Conservation (phyloP, 2,113 vertebrate species). For the Prunella fulvescens region DNA sequence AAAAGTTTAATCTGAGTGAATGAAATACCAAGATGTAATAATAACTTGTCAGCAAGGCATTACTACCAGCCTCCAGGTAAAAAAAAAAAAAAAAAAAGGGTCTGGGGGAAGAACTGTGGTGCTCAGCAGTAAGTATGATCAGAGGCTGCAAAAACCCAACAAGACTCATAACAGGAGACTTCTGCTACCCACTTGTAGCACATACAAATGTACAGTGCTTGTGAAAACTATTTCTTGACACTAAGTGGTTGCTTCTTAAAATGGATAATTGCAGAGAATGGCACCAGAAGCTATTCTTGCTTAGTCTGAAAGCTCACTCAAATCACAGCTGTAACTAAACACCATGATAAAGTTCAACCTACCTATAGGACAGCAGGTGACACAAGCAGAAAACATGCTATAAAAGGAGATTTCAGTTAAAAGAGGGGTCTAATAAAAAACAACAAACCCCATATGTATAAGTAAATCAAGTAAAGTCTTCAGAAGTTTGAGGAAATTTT, state of each 20-base stretch:
- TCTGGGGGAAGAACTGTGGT: not conserved
- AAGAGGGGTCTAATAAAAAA: not conserved
- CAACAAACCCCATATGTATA: not conserved
- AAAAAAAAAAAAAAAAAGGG: rapidly evolving
- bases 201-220: not conserved
- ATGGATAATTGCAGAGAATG: not conserved
- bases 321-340: not conserved
- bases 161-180: not conserved
- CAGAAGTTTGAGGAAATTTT: not conserved
- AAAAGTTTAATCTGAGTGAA: not conserved
- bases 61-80: not conserved
- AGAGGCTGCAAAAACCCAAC: not conserved
- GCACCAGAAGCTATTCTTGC: not conserved
- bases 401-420: not conserved
- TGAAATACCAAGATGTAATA: not conserved
- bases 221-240: not conserved
- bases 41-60: not conserved
- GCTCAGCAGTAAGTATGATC: not conserved
- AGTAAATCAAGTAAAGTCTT: not conserved
- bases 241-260: not conserved
- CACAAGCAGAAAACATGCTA: not conserved
- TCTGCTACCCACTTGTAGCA: not conserved
- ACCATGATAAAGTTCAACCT: not conserved
- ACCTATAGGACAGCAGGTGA: not conserved
- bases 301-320: not conserved